Evolutionary conservation across 1,140 invertebrate genomes (phyloP), one percentile per base, ranked within the genome.

Genomic region (Eurosta solidaginis): DNA sequence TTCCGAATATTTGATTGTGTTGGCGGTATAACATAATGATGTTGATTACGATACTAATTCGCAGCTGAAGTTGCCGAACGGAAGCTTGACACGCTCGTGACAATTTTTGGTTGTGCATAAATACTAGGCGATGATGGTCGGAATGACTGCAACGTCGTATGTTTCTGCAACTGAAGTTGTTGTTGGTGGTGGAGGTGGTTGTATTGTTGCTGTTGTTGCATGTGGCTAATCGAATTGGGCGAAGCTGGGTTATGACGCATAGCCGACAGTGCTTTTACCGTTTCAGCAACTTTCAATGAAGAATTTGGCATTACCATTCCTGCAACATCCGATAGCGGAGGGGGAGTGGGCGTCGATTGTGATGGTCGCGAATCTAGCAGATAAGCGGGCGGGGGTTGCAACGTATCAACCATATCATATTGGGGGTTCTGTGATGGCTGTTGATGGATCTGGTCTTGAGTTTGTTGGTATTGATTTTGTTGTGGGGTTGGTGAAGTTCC

Each of bases 301-400:
- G 85, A 86, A 78, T 77, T 82, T 45, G 82, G 83, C 81, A 84
- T 84, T 4, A 44, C 52, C 20, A 80, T 27, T 29, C 27, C 4
- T 4, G 29, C 29, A 59, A 59, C 14, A 59, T 25, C 54, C 27
- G 59, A n/a, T 42, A 33, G 59, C 6, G 76, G 47, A 33, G 79
- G 78, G 42, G 78, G 36, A n/a, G 83, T 50, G 10, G 83, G 79
- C n/a, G 81, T 50, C 22, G 22, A 47, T 47, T 73, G 49, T 12
- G 78, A 42, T 74, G 73, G 78, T n/a, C 68, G 59, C 44, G 42
- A 77, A 89, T 95, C 93, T 33, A 96, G 88, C 45, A 96, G 88
- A 84, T 95, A 96, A 9, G 94, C 93, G 5, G 95, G 95, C 40
- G 95, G 95, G 25, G 95, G 95, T 42, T 95, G 95, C 79, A 96